Evolutionary conservation across 2,888 invertebrate genomes (phyloP).

Genomic region (Eustalomyia histrio): DNA sequence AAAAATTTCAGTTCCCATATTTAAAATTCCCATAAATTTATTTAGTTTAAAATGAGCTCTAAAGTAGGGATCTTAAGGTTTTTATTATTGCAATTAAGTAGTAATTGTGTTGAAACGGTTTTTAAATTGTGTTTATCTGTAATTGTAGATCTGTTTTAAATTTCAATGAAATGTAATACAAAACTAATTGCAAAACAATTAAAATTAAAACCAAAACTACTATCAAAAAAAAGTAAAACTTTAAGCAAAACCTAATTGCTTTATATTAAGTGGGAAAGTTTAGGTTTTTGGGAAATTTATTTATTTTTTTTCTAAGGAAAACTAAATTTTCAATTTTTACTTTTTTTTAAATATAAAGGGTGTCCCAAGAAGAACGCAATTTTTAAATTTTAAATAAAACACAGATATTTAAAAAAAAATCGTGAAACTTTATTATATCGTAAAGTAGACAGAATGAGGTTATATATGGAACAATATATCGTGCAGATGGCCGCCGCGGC

Average conservation of each 20-base stretch:
- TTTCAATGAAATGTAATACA: slow-evolving; percentile 48
- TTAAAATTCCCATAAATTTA: slow-evolving; percentile 47
- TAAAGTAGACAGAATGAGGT: too few species aligned
- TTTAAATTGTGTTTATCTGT: slow-evolving; percentile 37
- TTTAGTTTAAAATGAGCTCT: slow-evolving; percentile 9
- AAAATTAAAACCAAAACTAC: slow-evolving; percentile 42
- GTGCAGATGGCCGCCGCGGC: too few species aligned
- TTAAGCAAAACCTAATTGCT: not conserved
- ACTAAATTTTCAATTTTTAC: not conserved
- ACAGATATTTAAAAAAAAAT: too few species aligned
- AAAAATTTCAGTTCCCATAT: slow-evolving; percentile 44
- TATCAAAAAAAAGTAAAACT: slow-evolving; percentile 29
- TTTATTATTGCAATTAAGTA: slow-evolving; percentile 42
- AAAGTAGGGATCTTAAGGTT: too few species aligned
- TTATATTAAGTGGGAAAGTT: slow-evolving; percentile 16
- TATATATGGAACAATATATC: too few species aligned
- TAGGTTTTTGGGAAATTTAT: not conserved
- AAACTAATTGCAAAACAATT: slow-evolving; percentile 57
- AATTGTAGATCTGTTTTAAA: slow-evolving; percentile 54
- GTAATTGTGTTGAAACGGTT: slow-evolving; percentile 41
- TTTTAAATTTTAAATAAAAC: too few species aligned
- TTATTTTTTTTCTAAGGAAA: slow-evolving; percentile 2
- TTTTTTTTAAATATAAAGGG: too few species aligned
- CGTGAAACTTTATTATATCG: too few species aligned
- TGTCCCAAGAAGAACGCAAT: too few species aligned